These are phyloP conservation scores for Anaspis maculata DNA, from an alignment of 2,888 invertebrate genomes.

Conservation along the genomic window DNA sequence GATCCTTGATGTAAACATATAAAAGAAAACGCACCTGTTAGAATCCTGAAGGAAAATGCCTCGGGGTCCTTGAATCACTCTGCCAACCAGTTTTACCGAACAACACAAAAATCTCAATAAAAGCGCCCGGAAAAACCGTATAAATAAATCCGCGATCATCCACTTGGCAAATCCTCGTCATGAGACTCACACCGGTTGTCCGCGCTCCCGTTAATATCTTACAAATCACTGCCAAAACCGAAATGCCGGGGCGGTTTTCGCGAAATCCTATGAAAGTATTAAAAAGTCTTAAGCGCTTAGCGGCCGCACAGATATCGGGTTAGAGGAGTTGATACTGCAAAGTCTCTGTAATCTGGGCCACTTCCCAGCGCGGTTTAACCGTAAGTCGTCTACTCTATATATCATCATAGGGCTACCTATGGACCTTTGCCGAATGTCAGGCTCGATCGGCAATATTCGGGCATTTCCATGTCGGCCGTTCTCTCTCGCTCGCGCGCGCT, in stretches of 20 bases:
- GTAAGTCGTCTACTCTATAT: slow-evolving; percentile 68
- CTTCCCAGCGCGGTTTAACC: slow-evolving; percentile 68
- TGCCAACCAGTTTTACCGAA: too few species aligned
- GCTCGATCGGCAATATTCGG: slow-evolving; percentile 33
- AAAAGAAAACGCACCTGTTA: slow-evolving; percentile 17
- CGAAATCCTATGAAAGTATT: slow-evolving; percentile 56
- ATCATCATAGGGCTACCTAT: slow-evolving; percentile 47
- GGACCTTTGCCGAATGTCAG: slow-evolving; percentile 30
- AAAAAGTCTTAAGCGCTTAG: slow-evolving; percentile 68
- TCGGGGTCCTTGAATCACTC: too few species aligned
- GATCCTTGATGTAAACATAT: neutral
- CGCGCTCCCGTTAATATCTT: slow-evolving; percentile 35
- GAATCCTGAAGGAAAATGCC: slow-evolving; percentile 5
- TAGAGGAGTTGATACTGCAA: slow-evolving; percentile 43
- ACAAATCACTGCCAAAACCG: slow-evolving; percentile 38
- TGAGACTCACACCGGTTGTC: slow-evolving; percentile 26
- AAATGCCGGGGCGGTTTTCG: slow-evolving; percentile 33
- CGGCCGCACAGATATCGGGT: slow-evolving; percentile 57
- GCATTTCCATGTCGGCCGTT: slow-evolving; percentile 23
- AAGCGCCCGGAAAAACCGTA: slow-evolving; percentile 15
- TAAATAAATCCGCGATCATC: slow-evolving; percentile 24
- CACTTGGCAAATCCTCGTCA: slow-evolving; percentile 28
- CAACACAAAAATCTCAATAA: slow-evolving; percentile 20
- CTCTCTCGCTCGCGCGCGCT: slow-evolving; percentile 24
- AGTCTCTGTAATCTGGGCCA: slow-evolving; percentile 63